A percentile compares a stretch with the other conserved stretches of the same genome.
Evolutionary conservation across 2,888 invertebrate species (phyloP).

Genomic region (Amphipoea oculea): DNA sequence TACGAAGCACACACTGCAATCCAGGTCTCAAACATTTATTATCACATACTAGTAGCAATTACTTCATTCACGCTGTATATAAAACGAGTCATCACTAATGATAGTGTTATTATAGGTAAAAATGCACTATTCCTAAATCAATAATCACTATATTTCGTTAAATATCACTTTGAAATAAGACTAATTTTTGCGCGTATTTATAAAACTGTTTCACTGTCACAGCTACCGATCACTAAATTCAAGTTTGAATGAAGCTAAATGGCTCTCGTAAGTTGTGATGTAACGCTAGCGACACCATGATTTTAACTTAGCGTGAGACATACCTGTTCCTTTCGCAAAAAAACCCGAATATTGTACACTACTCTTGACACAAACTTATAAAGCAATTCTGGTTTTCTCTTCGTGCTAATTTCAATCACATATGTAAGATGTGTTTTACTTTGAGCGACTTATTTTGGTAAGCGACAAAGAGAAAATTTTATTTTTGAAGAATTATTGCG

Average conservation of each 20-base stretch:
- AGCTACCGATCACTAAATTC: constrained; percentile 60
- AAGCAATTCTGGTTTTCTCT: constrained; percentile 29
- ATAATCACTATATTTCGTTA: constrained; percentile 6
- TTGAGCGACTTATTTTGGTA: neutral
- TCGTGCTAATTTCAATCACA: constrained; percentile 8
- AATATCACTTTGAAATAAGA: constrained; percentile 2
- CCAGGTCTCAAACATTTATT: constrained; percentile 84
- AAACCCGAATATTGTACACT: neutral
- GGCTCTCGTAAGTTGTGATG: constrained; percentile 76
- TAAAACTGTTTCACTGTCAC: constrained; percentile 32
- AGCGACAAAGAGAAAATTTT: neutral
- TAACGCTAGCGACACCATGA: constrained; percentile 75
- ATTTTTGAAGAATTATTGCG: neutral
- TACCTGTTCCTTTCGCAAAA: constrained; percentile 13
- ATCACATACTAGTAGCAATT: constrained; percentile 64
- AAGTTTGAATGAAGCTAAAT: constrained; percentile 77
- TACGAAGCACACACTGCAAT: constrained; percentile 76
- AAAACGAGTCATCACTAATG: constrained; percentile 49
- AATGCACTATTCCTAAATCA: neutral
- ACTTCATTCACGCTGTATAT: constrained; percentile 51
- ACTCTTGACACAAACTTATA: constrained; percentile 5
- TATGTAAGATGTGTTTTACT: neutral
- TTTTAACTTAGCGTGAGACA: constrained; percentile 70
- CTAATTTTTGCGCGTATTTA: constrained; percentile 17
- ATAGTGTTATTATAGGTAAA: neutral